Base-by-base conservation (phyloP, 1,140 invertebrate species). In the Ericerus pela region DNA sequence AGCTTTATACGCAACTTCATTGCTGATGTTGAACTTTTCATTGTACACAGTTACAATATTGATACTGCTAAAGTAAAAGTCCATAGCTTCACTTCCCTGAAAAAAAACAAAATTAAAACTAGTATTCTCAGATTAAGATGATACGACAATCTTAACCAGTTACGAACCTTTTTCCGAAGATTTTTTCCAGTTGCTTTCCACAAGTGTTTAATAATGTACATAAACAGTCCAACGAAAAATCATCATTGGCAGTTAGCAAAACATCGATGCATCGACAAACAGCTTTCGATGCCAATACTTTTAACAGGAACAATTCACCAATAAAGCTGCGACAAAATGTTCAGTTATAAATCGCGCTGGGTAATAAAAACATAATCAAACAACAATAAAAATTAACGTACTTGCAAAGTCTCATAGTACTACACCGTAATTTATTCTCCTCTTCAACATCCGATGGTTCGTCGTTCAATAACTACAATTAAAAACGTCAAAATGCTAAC, bases 21-120 rank as follows among this genome's bases (percentile, higher is more conserved):
- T 47, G 41, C 41, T 47, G 14, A 47, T 47, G 41, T 47, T 47
- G 41, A 47, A 47, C 26, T 47, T 47, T 24, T 47, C 41, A 24
- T 47, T 47, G 14, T 47, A 47, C 4, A 47, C 41, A 2, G 41
- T 47, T 20, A 47, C 41, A 22, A 47, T 47, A 16, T 47, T 47
- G 16, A 47, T 47, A 16, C 41, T 47, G 14, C 41, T 47, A 16
- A 47, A 47, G 26, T 47, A 47, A 24, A 47, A 47, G 26, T 47
- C 41, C 41, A 47, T 47, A 8, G 41, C 41, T 47, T 47, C 41
- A 24, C 41, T 47, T 20, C 41, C 41, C 41, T 47, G 26, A 41
- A 16, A 10, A 6, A 10, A 16, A 41, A n/a, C n/a, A n/a, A n/a
- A n/a, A n/a, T n/a, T n/a, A n/a, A n/a, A n/a, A n/a, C n/a, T n/a